phyloP scores from a whole-genome alignment of 2,113 vertebrate species.

The Mirza zaza region DNA sequence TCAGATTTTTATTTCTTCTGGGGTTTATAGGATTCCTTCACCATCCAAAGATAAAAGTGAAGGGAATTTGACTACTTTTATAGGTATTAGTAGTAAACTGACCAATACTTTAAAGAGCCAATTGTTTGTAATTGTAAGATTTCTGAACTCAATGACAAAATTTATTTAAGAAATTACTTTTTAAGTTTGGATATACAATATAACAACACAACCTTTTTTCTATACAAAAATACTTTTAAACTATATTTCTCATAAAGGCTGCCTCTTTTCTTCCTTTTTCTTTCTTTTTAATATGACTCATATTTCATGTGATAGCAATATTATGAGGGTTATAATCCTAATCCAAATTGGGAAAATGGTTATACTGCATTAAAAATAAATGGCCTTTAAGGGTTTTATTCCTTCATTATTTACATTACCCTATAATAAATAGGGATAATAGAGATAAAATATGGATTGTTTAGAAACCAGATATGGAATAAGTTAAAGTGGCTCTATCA shows the following conservation, averaged over 20 bases:
- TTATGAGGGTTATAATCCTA: slow-evolving; percentile 32
- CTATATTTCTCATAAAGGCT: background rate
- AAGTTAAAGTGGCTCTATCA: background rate
- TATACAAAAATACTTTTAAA: background rate
- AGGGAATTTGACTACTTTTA: background rate
- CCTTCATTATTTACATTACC: slow-evolving; percentile 36
- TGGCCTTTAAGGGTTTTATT: background rate
- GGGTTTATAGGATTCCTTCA: background rate
- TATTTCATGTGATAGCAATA: background rate
- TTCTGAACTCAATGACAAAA: background rate
- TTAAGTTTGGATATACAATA: slow-evolving; percentile 13
- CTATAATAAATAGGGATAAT: background rate
- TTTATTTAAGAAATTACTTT: slow-evolving; percentile 25
- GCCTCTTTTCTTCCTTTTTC: background rate
- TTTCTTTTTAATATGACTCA: background rate
- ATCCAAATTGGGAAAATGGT: slow-evolving; percentile 36
- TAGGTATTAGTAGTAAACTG: background rate
- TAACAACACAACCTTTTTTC: background rate
- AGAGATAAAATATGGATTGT: background rate
- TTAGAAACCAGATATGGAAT: background rate
- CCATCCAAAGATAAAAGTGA: background rate
- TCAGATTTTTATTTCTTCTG: slow-evolving; percentile 15
- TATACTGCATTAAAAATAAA: background rate
- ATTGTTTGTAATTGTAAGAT: background rate
- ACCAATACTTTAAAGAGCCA: background rate